Evolutionary conservation across 2,797 vertebrate species (phyloP).

Genomic region (Heterohyrax brucei): DNA sequence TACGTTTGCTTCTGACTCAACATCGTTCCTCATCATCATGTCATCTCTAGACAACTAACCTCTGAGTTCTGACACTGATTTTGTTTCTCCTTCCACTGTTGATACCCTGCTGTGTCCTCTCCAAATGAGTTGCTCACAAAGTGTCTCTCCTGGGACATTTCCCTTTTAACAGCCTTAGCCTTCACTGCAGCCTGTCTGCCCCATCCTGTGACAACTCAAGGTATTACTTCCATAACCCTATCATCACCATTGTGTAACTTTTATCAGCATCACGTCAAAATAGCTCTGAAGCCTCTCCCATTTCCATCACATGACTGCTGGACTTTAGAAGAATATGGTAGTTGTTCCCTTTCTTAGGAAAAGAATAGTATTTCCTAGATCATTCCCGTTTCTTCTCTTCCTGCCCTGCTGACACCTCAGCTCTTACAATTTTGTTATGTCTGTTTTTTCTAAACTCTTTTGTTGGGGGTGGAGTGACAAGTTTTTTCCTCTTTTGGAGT

Average conservation of each 20-base stretch:
- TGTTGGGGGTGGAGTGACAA: conserved; percentile 1
- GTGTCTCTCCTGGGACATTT: conserved; percentile 69
- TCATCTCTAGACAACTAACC: conserved; percentile 86
- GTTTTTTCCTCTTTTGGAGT: conserved; percentile 63
- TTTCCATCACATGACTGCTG: conserved; percentile 77
- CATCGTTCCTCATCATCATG: conserved; percentile 90
- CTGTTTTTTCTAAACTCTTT: conserved; percentile 57
- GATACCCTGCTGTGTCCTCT: conserved; percentile 76
- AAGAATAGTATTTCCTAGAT: conserved; percentile 68
- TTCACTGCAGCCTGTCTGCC: conserved; percentile 74
- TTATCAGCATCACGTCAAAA: conserved; percentile 72
- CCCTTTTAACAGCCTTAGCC: conserved; percentile 69
- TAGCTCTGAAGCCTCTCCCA: conserved; percentile 39
- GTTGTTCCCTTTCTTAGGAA: conserved; percentile 64
- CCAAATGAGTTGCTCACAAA: conserved; percentile 75
- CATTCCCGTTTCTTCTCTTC: conserved; percentile 62
- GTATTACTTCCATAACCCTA: conserved; percentile 74
- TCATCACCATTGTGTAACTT: conserved; percentile 69
- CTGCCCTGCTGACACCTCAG: background rate
- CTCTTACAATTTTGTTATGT: conserved; percentile 62
- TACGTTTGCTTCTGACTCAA: conserved; percentile 99
- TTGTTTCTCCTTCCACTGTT: conserved; percentile 73
- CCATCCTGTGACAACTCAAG: conserved; percentile 67
- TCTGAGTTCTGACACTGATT: conserved; percentile 80
- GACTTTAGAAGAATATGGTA: conserved; percentile 42